phyloP scores from a whole-genome alignment of 1,140 invertebrate species.

The Mactra quadrangularis region DNA sequence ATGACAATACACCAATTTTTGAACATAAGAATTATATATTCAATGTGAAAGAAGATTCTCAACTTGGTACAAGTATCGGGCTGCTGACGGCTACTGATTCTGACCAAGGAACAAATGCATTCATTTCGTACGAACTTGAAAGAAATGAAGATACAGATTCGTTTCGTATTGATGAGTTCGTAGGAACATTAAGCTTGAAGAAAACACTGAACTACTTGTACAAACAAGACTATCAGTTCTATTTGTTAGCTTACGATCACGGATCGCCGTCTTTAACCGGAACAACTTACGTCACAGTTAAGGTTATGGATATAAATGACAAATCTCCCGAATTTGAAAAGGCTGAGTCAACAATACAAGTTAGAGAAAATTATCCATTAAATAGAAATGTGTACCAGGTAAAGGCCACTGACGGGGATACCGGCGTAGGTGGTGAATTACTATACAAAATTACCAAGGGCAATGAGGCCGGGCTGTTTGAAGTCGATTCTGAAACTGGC shows the following conservation, averaged over 20 bases:
- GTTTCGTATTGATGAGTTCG: conserved; percentile 37
- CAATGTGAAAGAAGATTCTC: conserved; percentile 22
- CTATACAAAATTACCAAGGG: conserved; percentile 19
- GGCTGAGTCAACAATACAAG: not conserved
- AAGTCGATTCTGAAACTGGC: conserved; percentile 34
- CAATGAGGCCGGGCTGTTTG: conserved; percentile 35
- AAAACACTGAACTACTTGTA: conserved; percentile 20
- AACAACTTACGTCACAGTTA: conserved; percentile 22
- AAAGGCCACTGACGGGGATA: conserved; percentile 44
- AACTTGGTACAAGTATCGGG: conserved; percentile 10
- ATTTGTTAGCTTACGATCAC: conserved; percentile 43
- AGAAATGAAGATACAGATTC: conserved; percentile 16
- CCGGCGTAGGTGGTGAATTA: conserved; percentile 37
- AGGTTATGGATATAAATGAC: conserved; percentile 51
- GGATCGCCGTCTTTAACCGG: conserved; percentile 45
- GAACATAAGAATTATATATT: conserved; percentile 10
- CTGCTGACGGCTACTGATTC: conserved; percentile 29
- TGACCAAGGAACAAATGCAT: conserved; percentile 42
- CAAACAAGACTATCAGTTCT: conserved; percentile 29
- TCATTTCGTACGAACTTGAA: conserved; percentile 36
- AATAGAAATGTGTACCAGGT: conserved; percentile 21
- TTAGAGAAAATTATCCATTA: conserved; percentile 29
- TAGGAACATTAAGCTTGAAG: conserved; percentile 35
- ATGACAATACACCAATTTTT: conserved; percentile 53
- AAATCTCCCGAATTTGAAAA: conserved; percentile 34